A percentile compares a stretch with the other conserved stretches of the same genome.
phyloP scores from a whole-genome alignment of 2,113 vertebrate genomes.

The Prolemur simus region DNA sequence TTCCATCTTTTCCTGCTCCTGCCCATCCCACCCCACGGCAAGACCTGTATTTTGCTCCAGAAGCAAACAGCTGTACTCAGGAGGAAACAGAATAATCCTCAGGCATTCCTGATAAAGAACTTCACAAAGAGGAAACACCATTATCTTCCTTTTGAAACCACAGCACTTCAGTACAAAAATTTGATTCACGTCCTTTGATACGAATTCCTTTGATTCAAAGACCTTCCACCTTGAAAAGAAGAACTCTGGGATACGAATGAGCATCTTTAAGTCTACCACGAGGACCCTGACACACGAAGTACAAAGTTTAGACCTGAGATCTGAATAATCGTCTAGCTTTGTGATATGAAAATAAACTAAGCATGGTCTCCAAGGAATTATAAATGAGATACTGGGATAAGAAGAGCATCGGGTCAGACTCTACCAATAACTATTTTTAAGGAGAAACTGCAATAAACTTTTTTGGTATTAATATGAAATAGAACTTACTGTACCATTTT shows the following conservation, averaged over 20 bases:
- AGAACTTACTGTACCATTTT: background rate
- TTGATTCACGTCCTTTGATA: background rate
- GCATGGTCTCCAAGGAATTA: background rate
- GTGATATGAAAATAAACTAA: background rate
- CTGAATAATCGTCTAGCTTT: background rate
- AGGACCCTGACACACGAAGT: background rate
- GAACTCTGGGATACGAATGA: background rate
- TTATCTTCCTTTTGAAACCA: background rate
- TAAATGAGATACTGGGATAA: background rate
- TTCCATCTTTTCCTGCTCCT: background rate
- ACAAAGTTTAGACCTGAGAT: background rate
- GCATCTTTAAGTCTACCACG: background rate
- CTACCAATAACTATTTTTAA: background rate
- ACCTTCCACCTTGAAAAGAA: background rate
- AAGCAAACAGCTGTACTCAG: background rate
- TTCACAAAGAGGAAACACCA: background rate
- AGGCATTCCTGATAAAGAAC: background rate
- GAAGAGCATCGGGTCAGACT: background rate
- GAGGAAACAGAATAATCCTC: background rate
- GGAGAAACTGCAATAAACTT: background rate
- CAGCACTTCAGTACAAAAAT: background rate
- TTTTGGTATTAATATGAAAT: background rate
- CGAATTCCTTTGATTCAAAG: background rate
- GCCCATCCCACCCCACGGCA: background rate
- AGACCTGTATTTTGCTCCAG: background rate